Percentiles rank a stretch among this genome's conserved stretches.
These are phyloP conservation scores for Cherax destructor DNA, from an alignment of 1,140 invertebrate genomes.

Conservation along the genomic window DNA sequence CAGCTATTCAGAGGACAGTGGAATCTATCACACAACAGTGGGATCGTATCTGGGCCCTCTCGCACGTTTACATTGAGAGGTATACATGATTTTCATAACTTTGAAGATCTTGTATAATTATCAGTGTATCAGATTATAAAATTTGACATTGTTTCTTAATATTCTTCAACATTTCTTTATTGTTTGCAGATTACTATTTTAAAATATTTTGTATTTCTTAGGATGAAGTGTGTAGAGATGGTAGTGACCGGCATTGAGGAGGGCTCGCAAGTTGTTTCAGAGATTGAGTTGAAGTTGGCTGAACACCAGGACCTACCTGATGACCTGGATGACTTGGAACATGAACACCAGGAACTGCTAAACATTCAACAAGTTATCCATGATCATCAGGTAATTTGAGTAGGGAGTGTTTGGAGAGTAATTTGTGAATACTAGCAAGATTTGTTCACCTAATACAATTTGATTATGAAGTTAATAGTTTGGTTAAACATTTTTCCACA, in stretches of 20 bases:
- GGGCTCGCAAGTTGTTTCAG: conserved; percentile 89
- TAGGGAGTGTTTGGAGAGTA: no score
- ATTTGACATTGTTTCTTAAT: not conserved
- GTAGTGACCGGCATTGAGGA: conserved; percentile 92
- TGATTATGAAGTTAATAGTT: no score
- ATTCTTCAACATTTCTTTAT: not conserved
- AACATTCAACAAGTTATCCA: conserved; percentile 72
- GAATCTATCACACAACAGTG: conserved; percentile 92
- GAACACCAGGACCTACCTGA: conserved; percentile 89
- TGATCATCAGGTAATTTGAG: conserved; percentile 73
- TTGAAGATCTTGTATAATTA: not conserved
- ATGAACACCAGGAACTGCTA: conserved; percentile 78
- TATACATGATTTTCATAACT: conserved; percentile 62
- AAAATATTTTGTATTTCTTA: conserved; percentile 67
- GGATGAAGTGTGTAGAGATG: conserved; percentile 92
- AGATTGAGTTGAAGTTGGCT: conserved; percentile 93
- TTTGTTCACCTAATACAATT: no score
- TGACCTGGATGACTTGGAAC: conserved; percentile 85
- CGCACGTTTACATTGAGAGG: conserved; percentile 90
- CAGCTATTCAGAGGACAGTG: conserved; percentile 90
- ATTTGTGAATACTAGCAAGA: no score
- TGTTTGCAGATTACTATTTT: not conserved
- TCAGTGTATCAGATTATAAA: not conserved
- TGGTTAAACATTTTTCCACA: no score
- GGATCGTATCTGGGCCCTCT: conserved; percentile 91